Percentiles rank a stretch among this genome's conserved stretches.
Conservation (phyloP, 2,113 vertebrate species). For the Psophia crepitans region DNA sequence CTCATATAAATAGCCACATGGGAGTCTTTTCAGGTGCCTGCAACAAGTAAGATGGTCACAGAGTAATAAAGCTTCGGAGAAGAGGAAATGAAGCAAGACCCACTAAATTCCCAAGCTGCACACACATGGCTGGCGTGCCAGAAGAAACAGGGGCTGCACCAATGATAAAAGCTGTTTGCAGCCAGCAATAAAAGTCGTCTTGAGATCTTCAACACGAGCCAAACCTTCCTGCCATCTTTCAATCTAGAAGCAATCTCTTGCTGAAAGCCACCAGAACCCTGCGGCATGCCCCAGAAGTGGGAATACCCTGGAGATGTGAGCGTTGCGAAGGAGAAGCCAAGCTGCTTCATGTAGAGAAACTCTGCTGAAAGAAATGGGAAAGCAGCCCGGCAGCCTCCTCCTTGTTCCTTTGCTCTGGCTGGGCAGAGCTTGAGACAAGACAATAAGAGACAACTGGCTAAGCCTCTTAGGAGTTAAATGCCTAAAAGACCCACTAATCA, state of each 20-base stretch:
- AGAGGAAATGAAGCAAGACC: neutral
- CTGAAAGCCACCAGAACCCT: neutral
- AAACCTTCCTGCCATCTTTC: neutral
- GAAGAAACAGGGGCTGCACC: neutral
- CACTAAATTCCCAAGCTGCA: neutral
- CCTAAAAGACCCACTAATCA: neutral
- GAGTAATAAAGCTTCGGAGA: neutral
- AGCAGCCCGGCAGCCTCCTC: neutral
- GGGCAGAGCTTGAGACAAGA: neutral
- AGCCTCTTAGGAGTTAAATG: neutral
- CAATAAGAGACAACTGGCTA: neutral
- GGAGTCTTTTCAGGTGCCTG: neutral
- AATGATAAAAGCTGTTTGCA: neutral
- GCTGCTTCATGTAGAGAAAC: neutral
- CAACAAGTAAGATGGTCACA: neutral
- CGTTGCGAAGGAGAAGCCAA: neutral
- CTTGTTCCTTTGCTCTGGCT: neutral
- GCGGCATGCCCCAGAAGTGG: neutral
- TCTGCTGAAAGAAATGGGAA: neutral
- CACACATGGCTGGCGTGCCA: neutral
- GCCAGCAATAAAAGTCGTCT: neutral
- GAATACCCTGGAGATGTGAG: neutral
- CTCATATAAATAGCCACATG: neutral
- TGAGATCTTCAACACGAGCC: neutral
- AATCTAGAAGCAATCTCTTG: neutral